phyloP scores from a whole-genome alignment of 2,888 invertebrate species.

The Halictus ligatus region DNA sequence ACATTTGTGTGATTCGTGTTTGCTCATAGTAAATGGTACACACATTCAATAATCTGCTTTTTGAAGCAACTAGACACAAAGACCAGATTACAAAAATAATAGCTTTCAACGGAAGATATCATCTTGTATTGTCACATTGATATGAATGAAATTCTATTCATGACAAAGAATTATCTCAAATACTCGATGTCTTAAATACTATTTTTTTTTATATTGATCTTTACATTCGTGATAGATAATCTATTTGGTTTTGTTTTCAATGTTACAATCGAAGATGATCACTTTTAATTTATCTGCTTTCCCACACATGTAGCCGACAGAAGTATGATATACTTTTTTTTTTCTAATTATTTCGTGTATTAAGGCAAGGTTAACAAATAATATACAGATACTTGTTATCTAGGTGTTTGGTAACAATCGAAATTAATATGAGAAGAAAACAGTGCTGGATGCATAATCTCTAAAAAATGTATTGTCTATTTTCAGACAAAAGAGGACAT shows the following conservation, averaged over 20 bases:
- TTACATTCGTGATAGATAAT: background rate
- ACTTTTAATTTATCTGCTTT: slow-evolving; percentile 47
- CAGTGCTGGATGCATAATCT: slow-evolving; percentile 29
- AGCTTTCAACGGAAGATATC: slow-evolving; percentile 32
- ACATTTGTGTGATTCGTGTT: slow-evolving; percentile 60
- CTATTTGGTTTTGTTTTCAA: slow-evolving; percentile 40
- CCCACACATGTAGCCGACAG: slow-evolving; percentile 58
- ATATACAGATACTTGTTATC: slow-evolving; percentile 52
- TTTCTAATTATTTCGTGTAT: slow-evolving; percentile 41
- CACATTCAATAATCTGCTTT: slow-evolving; percentile 44
- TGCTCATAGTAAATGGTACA: slow-evolving; percentile 40
- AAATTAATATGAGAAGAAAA: slow-evolving; percentile 47
- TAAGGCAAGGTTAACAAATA: slow-evolving; percentile 60
- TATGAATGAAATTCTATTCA: background rate
- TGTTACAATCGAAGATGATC: slow-evolving; percentile 53
- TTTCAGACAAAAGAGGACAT: slow-evolving; percentile 79
- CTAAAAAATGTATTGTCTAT: slow-evolving; percentile 77
- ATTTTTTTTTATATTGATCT: background rate
- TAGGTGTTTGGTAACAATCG: slow-evolving; percentile 49
- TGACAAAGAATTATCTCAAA: background rate
- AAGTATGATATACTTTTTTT: slow-evolving; percentile 55
- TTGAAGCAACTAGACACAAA: slow-evolving; percentile 15
- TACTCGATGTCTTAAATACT: background rate
- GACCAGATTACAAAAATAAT: slow-evolving; percentile 31
- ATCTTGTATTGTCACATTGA: slow-evolving; percentile 52